These are phyloP conservation scores for Macrochelys suwanniensis DNA, from an alignment of 2,797 vertebrate species.

Conservation along the genomic window DNA sequence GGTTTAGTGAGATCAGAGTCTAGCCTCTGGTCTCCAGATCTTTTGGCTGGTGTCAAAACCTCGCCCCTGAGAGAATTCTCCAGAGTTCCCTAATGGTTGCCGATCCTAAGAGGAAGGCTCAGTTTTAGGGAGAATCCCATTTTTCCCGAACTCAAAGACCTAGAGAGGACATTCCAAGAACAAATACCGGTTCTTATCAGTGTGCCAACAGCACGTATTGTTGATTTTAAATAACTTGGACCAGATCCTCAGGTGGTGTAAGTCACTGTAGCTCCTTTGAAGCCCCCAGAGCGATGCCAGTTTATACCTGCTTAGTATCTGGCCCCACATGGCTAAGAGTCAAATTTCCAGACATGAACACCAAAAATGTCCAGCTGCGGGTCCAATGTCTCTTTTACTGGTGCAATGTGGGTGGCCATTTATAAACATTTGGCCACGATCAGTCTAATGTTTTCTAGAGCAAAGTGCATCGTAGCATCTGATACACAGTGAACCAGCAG, in stretches of 20 bases:
- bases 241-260: not conserved
- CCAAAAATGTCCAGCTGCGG: not conserved
- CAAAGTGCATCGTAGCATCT: not conserved
- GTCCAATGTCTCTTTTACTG: not conserved
- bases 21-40: not conserved
- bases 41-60: not conserved
- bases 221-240: not conserved
- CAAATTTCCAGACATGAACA: not conserved
- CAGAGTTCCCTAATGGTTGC: not conserved
- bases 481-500: not conserved
- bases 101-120: not conserved
- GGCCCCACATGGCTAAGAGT: not conserved
- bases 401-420: not conserved
- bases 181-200: not conserved
- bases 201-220: not conserved
- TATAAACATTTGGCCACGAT: not conserved
- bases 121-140: not conserved
- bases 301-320: not conserved
- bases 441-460: not conserved
- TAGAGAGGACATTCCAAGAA: not conserved
- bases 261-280: not conserved
- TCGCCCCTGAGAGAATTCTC: not conserved
- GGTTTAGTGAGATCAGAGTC: accelerated
- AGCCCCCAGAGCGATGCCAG: not conserved
- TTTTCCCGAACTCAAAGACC: not conserved